phyloP scores from a whole-genome alignment of 2,888 invertebrate genomes.

The Autographa gamma region DNA sequence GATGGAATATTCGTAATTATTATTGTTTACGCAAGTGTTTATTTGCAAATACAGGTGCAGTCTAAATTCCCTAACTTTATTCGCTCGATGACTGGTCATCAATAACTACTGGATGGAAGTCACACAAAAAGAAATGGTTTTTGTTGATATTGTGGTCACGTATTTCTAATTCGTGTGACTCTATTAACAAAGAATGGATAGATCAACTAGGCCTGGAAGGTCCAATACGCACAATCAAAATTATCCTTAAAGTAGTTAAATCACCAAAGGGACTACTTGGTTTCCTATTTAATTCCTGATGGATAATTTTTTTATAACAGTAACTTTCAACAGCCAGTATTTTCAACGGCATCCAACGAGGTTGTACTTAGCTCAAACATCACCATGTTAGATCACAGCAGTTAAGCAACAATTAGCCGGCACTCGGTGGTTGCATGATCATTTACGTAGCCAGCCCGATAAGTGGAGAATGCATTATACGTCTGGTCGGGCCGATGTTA shows the following conservation, averaged over 20 bases:
- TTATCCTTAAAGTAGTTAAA: too few species aligned
- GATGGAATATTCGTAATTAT: neutral
- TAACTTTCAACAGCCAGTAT: too few species aligned
- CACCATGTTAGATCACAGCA: conserved; percentile 49
- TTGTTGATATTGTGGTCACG: too few species aligned
- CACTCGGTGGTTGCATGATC: conserved; percentile 47
- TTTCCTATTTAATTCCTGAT: too few species aligned
- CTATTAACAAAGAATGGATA: too few species aligned
- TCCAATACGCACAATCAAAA: too few species aligned
- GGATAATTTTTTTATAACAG: too few species aligned
- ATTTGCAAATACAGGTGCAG: neutral
- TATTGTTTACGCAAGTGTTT: neutral
- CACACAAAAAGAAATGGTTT: neutral
- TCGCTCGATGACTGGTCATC: neutral
- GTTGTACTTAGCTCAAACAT: conserved; percentile 17
- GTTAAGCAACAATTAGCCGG: conserved; percentile 43
- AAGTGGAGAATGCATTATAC: conserved; percentile 44
- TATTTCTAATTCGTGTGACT: too few species aligned
- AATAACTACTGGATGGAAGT: neutral
- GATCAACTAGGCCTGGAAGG: too few species aligned
- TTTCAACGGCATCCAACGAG: conserved; percentile 19
- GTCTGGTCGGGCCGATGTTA: conserved; percentile 43
- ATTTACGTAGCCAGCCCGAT: conserved; percentile 47
- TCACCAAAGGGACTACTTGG: too few species aligned
- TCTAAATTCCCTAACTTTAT: neutral